Conservation (phyloP, 2,113 vertebrate genomes). For the Thamnophis sirtalis region DNA sequence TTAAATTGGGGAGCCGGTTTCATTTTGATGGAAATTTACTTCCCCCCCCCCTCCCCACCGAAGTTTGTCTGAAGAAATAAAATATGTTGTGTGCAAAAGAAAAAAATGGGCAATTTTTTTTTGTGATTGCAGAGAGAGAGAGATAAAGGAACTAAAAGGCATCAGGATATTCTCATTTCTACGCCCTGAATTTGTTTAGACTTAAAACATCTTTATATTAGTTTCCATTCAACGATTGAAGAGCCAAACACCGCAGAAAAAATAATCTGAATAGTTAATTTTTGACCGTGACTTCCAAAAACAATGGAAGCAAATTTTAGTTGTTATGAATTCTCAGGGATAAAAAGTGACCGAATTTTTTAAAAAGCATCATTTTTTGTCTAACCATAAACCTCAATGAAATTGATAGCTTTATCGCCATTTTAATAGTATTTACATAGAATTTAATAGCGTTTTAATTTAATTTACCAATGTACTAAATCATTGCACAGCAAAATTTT, state of each 20-base stretch:
- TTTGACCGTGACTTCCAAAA: not conserved
- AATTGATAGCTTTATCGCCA: not conserved
- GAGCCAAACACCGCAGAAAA: not conserved
- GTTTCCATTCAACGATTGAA: not conserved
- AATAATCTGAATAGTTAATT: not conserved
- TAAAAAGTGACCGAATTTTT: not conserved
- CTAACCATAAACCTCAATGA: not conserved
- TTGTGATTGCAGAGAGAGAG: not conserved
- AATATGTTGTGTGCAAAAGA: slow-evolving; percentile 16
- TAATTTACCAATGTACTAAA: not conserved
- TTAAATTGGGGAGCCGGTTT: not conserved
- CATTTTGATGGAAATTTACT: not conserved
- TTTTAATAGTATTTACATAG: too few species aligned
- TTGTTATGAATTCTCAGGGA: too few species aligned
- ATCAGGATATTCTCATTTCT: not conserved
- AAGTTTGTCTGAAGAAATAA: slow-evolving; percentile 55
- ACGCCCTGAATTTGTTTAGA: not conserved
- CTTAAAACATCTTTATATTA: not conserved
- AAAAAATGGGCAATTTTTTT: not conserved
- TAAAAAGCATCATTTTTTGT: not conserved
- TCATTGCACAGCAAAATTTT: not conserved
- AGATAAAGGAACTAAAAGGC: not conserved
- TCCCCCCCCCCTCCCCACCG: accelerated
- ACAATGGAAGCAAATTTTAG: not conserved
- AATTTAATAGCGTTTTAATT: not conserved